A percentile compares a stretch with the other conserved stretches of the same genome.
phyloP scores from a whole-genome alignment of 2,113 vertebrate species.

The human (Homo sapiens) region DNA sequence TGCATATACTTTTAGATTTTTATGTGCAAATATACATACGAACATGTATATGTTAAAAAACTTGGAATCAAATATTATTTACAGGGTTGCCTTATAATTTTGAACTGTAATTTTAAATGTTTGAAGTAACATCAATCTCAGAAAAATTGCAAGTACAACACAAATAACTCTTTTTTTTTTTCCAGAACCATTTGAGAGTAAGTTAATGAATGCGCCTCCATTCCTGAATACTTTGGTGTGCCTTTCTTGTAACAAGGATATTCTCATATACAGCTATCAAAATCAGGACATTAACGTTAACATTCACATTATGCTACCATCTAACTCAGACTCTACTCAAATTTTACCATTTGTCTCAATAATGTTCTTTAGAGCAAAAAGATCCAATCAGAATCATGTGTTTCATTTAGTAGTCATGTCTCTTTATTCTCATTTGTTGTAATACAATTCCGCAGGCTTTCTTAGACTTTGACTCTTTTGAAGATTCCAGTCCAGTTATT shows the following conservation, averaged over 20 bases:
- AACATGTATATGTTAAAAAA: background rate
- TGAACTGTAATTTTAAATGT: background rate
- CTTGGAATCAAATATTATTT: background rate
- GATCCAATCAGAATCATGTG: background rate
- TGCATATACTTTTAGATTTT: background rate
- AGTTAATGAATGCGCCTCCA: background rate
- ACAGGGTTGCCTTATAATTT: background rate
- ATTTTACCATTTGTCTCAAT: background rate
- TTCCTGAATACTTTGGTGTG: background rate
- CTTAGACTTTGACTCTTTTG: background rate
- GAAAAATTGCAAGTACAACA: background rate
- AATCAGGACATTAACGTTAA: background rate
- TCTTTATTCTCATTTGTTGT: background rate
- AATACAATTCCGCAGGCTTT: background rate
- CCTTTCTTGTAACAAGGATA: background rate
- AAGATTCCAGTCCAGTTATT: background rate
- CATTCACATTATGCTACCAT: background rate
- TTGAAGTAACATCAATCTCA: background rate
- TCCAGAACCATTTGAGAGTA: background rate
- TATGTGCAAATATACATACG: background rate
- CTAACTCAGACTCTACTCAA: background rate
- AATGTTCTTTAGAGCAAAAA: background rate
- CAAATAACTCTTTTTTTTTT: background rate
- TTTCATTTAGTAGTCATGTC: background rate
- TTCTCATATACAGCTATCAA: background rate